A percentile compares a stretch with the other conserved stretches of the same genome.
Evolutionary conservation across 2,888 invertebrate genomes (phyloP).

Genomic region (Dryobota labecula): DNA sequence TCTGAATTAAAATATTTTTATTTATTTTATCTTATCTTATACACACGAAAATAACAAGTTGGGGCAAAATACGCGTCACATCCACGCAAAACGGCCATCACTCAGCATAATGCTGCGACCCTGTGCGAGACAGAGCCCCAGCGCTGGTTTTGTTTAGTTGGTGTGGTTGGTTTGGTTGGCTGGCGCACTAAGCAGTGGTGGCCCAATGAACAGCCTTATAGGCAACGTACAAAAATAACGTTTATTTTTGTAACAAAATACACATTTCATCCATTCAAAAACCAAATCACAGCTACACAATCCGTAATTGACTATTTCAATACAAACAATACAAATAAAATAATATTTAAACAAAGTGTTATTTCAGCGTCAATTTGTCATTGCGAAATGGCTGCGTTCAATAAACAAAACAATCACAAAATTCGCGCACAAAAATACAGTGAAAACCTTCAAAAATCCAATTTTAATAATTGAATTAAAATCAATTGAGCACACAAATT

Average conservation of each 20-base stretch:
- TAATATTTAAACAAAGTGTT: slow-evolving; percentile 24
- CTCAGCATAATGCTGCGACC: no score
- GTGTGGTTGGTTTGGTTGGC: no score
- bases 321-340: slow-evolving; percentile 5
- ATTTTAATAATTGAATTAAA: slow-evolving; percentile 62
- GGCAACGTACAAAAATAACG: background rate
- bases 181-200: no score
- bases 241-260: background rate
- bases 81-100: no score
- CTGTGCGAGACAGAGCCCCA: no score
- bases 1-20: no score
- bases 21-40: no score
- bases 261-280: background rate
- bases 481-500: slow-evolving; percentile 60
- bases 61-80: no score
- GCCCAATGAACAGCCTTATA: background rate
- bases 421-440: slow-evolving; percentile 16
- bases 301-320: slow-evolving; percentile 22
- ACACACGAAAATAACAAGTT: no score
- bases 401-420: slow-evolving; percentile 47
- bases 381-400: slow-evolving; percentile 32
- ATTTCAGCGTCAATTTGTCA: slow-evolving; percentile 40
- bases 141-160: no score
- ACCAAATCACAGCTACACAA: slow-evolving; percentile 1
- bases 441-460: slow-evolving; percentile 46